Conservation (phyloP, 2,113 vertebrate species). For the Cephalopterus ornatus region DNA sequence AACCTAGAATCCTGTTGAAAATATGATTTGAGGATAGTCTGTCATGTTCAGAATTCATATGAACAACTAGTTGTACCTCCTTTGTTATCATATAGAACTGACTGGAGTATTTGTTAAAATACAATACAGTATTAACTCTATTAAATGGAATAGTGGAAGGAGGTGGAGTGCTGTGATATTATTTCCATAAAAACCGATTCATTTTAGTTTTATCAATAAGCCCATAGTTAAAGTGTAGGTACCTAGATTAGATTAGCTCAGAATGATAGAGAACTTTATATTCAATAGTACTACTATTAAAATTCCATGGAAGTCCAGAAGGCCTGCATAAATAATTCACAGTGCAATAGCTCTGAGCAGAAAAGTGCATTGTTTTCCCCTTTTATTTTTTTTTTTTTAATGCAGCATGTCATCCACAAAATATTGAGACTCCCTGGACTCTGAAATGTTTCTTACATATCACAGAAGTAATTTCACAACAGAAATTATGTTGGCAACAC, state of each 20-base stretch:
- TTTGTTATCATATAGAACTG: neutral
- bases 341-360: neutral
- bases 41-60: fast-evolving
- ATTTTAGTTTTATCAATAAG: neutral
- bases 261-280: neutral
- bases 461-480: neutral
- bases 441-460: neutral
- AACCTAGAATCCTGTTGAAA: neutral
- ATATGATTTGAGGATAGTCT: neutral
- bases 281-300: neutral
- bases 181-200: neutral
- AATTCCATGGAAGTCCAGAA: neutral
- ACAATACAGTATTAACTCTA: neutral
- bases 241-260: neutral
- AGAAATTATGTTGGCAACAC: neutral
- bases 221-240: neutral
- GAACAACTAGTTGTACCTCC: neutral
- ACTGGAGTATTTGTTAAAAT: neutral
- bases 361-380: neutral
- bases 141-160: neutral
- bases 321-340: neutral
- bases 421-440: neutral
- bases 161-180: neutral
- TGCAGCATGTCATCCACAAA: neutral
- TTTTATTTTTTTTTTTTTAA: neutral